Conservation (phyloP, 2,113 vertebrate species). For the Bubo blakistoni region DNA sequence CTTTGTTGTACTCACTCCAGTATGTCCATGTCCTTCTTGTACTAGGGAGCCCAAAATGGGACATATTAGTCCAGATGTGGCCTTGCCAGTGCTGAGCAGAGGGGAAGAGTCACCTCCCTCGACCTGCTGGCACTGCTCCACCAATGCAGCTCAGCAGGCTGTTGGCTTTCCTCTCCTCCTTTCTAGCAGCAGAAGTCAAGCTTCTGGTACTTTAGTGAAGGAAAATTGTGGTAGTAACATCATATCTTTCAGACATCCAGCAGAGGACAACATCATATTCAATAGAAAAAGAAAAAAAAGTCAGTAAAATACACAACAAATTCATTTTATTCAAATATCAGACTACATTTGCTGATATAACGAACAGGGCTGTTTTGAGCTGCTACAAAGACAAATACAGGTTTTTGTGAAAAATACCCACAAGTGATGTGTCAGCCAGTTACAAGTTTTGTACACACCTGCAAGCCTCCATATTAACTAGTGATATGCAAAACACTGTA, state of each 20-base stretch:
- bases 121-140: neutral
- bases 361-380: neutral
- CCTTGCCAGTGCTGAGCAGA: neutral
- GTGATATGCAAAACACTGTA: neutral
- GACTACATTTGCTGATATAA: neutral
- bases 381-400: neutral
- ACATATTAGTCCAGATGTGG: neutral
- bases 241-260: neutral
- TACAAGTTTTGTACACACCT: neutral
- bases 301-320: neutral
- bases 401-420: neutral
- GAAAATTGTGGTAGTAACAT: neutral
- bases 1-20: neutral
- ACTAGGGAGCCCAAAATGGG: neutral
- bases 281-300: neutral
- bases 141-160: neutral
- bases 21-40: neutral
- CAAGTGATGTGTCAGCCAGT: neutral
- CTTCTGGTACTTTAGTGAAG: neutral
- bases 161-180: neutral
- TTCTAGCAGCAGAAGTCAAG: neutral
- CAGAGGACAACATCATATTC: neutral
- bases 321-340: constrained; percentile 6
- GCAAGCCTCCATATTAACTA: neutral
- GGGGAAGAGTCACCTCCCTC: neutral